phyloP scores from a whole-genome alignment of 2,113 vertebrate genomes.

The Mungos mungo region DNA sequence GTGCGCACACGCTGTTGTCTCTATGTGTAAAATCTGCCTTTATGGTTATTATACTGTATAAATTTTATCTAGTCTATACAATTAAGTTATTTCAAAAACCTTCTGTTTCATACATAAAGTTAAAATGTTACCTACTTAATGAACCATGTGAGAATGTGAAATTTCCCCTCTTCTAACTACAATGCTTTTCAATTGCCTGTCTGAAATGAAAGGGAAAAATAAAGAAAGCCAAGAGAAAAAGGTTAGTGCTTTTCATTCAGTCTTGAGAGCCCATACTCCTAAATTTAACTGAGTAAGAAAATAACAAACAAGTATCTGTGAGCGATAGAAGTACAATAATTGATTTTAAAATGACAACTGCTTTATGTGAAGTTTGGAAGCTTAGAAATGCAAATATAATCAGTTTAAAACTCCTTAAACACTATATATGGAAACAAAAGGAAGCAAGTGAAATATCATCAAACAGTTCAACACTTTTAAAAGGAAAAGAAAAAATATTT shows the following conservation, averaged over 20 bases:
- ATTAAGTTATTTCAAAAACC: slow-evolving; percentile 77
- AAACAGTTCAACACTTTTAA: background rate
- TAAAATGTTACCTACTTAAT: slow-evolving; percentile 74
- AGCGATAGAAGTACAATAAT: background rate
- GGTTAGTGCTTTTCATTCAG: slow-evolving; percentile 52
- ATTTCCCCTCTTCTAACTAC: slow-evolving; percentile 66
- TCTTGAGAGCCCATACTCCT: slow-evolving; percentile 40
- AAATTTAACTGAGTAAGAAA: slow-evolving; percentile 63
- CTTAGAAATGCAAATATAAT: background rate
- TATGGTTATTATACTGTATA: slow-evolving; percentile 57
- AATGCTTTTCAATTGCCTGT: slow-evolving; percentile 43
- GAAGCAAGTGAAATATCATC: background rate
- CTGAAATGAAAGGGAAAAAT: slow-evolving; percentile 49
- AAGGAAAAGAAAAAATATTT: slow-evolving; percentile 23
- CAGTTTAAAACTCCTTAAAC: background rate
- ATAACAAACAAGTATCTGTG: background rate
- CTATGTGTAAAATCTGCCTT: slow-evolving; percentile 36
- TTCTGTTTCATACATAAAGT: slow-evolving; percentile 71
- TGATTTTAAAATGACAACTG: slow-evolving; percentile 54
- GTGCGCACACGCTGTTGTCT: background rate
- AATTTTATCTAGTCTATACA: slow-evolving; percentile 68
- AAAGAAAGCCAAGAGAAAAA: slow-evolving; percentile 49
- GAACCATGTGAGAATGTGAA: slow-evolving; percentile 67
- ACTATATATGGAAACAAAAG: background rate
- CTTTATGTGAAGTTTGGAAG: background rate